A percentile compares a stretch with the other conserved stretches of the same genome.
phyloP scores from a whole-genome alignment of 2,797 vertebrate species.

The Pelobates cultripes region DNA sequence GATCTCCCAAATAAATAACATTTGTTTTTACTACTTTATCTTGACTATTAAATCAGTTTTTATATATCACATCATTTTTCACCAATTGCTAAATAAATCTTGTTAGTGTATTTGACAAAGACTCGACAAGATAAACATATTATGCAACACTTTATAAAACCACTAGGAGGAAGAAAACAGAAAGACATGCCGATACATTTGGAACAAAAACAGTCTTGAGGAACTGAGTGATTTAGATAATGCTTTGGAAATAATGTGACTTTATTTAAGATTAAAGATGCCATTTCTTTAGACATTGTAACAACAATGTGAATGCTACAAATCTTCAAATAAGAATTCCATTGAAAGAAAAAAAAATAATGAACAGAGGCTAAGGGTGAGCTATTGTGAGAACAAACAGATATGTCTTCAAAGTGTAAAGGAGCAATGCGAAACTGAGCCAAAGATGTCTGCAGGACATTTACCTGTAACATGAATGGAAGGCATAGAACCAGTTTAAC shows the following conservation, averaged over 20 bases:
- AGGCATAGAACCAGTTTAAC: not conserved
- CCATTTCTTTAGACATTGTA: not conserved
- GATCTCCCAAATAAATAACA: too few relatives aligned
- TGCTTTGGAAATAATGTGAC: not conserved
- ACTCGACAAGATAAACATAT: not conserved
- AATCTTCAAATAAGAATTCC: slow-evolving; percentile 5
- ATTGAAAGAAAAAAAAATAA: slow-evolving; percentile 19
- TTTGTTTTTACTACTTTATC: too few relatives aligned
- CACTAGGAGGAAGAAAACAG: not conserved
- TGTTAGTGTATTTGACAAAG: not conserved
- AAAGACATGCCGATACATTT: not conserved
- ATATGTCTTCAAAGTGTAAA: slow-evolving; percentile 13
- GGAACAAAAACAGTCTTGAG: not conserved
- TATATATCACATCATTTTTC: too few relatives aligned
- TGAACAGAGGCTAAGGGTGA: slow-evolving; percentile 19
- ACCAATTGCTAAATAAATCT: too few relatives aligned
- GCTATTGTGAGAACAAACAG: slow-evolving; percentile 2
- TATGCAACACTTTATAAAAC: not conserved
- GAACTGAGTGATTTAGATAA: not conserved
- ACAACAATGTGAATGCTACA: not conserved
- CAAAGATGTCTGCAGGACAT: not conserved
- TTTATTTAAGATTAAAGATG: slow-evolving; percentile 1
- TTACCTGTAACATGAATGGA: not conserved
- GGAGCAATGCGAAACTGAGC: not conserved
- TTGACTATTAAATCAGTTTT: too few relatives aligned